Conservation (phyloP, 53 echinoderm and acorn worm species). For the Zoroaster sp. region DNA sequence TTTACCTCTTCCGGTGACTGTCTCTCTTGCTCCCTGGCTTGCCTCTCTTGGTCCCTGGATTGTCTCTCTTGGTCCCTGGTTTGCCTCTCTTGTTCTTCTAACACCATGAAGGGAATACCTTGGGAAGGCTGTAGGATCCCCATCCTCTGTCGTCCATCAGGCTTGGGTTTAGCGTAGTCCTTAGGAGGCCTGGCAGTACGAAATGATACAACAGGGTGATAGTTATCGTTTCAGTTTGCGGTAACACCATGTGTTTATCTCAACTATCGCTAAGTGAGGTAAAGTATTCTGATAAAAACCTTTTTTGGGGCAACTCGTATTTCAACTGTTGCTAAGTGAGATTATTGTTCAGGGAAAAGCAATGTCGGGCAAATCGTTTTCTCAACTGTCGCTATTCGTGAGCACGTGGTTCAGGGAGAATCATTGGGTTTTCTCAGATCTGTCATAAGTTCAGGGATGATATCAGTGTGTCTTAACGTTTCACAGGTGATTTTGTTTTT, state of each 20-base stretch:
- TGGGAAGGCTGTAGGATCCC: constrained; percentile 72
- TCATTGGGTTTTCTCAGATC: too few relatives aligned
- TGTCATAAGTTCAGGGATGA: too few relatives aligned
- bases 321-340: too few relatives aligned
- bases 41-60: constrained; percentile 7
- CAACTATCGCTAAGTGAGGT: too few relatives aligned
- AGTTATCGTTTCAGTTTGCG: too few relatives aligned
- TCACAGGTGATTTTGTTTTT: too few relatives aligned
- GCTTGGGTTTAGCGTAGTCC: constrained; percentile 54
- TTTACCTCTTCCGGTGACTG: not conserved
- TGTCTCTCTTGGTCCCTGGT: constrained; percentile 39
- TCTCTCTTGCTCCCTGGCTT: constrained; percentile 40
- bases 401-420: not conserved
- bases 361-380: not conserved
- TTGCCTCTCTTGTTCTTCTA: constrained; percentile 48
- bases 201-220: not conserved
- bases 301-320: too few relatives aligned
- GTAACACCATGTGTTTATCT: too few relatives aligned
- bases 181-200: constrained; percentile 63
- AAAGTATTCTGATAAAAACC: too few relatives aligned
- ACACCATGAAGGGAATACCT: constrained; percentile 63
- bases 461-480: too few relatives aligned
- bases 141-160: constrained; percentile 43
- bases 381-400: too few relatives aligned
- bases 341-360: not conserved